phyloP scores from a whole-genome alignment of 2,113 vertebrate species.

The Dasyornis broadbenti region DNA sequence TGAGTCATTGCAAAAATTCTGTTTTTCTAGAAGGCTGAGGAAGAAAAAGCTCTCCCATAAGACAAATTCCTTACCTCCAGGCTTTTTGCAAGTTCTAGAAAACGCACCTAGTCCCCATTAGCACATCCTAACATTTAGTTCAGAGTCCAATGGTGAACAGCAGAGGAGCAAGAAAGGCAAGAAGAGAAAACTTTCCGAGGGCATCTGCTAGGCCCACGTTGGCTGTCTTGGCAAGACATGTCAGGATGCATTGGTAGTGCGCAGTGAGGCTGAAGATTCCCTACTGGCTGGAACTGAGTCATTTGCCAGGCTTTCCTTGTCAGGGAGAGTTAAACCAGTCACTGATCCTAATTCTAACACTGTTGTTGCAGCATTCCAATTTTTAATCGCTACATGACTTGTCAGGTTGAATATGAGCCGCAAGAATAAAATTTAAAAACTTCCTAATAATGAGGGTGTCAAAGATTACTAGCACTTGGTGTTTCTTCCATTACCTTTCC shows the following conservation, averaged over 20 bases:
- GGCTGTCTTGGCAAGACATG: constrained; percentile 71
- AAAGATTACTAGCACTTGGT: constrained; percentile 56
- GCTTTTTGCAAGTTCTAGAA: not conserved
- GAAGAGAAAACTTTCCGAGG: constrained; percentile 32
- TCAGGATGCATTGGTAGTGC: constrained; percentile 82
- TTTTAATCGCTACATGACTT: constrained; percentile 96
- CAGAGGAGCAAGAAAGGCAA: not conserved
- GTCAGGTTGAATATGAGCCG: constrained; percentile 88
- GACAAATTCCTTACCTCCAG: not conserved
- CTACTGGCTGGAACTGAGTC: constrained; percentile 84
- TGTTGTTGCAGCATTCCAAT: constrained; percentile 95
- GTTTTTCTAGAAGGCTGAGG: not conserved
- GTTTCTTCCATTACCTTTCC: not conserved
- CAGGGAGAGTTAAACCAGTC: constrained; percentile 89
- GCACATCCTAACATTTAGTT: not conserved
- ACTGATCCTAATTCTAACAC: constrained; percentile 93
- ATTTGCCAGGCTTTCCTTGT: constrained; percentile 92
- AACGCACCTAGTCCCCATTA: not conserved
- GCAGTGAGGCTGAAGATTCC: constrained; percentile 90
- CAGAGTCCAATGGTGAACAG: not conserved
- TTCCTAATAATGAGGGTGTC: constrained; percentile 80
- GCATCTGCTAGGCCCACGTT: constrained; percentile 64
- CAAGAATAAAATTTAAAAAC: constrained; percentile 82
- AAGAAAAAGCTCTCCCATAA: not conserved
- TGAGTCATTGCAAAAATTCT: not conserved